Percentiles rank a stretch among this genome's conserved stretches.
These are phyloP conservation scores for Synergus gifuensis DNA, from an alignment of 2,888 invertebrate species.

Conservation along the genomic window DNA sequence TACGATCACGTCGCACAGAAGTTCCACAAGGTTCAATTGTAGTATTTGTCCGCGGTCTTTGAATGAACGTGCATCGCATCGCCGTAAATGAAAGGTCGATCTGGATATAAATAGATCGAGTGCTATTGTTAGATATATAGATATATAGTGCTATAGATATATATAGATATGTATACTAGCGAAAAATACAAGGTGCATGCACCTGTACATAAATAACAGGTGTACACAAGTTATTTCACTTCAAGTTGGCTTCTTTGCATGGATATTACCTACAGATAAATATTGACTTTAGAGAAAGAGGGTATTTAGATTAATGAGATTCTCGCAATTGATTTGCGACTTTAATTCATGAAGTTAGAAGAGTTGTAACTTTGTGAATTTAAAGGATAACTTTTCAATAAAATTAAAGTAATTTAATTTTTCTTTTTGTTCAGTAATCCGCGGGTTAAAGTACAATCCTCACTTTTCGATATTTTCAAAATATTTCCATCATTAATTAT, in stretches of 20 bases:
- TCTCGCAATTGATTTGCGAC: neutral
- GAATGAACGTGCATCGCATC: neutral
- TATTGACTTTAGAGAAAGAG: neutral
- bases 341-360: neutral
- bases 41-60: conserved; percentile 7
- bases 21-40: conserved; percentile 4
- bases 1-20: conserved; percentile 1
- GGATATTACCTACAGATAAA: neutral
- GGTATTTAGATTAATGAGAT: neutral
- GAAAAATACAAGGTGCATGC: neutral
- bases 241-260: neutral
- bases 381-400: neutral
- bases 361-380: neutral
- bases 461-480: too few species aligned
- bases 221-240: neutral
- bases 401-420: too few species aligned
- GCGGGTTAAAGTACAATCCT: too few species aligned
- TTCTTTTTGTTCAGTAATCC: too few species aligned
- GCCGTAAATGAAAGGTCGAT: conserved; percentile 4
- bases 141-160: conserved; percentile 2
- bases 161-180: neutral
- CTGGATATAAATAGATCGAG: conserved; percentile 3
- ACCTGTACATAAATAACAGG: neutral
- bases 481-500: too few species aligned
- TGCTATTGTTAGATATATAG: neutral